These are phyloP conservation scores for Lineus longissimus DNA, from an alignment of 1,140 invertebrate genomes.

Conservation along the genomic window DNA sequence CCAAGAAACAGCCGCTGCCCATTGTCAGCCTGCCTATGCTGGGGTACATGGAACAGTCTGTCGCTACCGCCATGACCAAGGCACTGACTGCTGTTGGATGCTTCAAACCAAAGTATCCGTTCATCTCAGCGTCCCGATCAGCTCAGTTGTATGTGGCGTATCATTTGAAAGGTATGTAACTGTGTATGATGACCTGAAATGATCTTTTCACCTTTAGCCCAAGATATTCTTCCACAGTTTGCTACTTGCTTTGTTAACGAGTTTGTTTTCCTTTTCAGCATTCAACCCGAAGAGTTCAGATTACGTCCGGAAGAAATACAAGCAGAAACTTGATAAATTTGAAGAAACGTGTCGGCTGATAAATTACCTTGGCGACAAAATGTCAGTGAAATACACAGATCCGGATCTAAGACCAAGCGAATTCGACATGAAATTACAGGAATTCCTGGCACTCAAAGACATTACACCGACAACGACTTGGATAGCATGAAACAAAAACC, in stretches of 20 bases:
- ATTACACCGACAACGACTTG: conserved; percentile 43
- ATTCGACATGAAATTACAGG: conserved; percentile 50
- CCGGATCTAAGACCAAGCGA: conserved; percentile 43
- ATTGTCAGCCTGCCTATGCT: conserved; percentile 48
- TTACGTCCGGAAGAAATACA: conserved; percentile 52
- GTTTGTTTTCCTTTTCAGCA: conserved; percentile 33
- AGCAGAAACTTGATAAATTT: conserved; percentile 51
- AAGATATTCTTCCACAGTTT: no score
- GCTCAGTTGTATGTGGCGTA: conserved; percentile 53
- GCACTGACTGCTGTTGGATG: conserved; percentile 49
- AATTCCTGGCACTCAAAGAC: conserved; percentile 46
- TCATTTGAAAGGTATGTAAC: conserved; percentile 49
- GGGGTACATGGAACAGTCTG: conserved; percentile 54
- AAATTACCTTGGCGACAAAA: conserved; percentile 49
- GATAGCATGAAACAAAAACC: conserved; percentile 25
- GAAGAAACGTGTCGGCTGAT: conserved; percentile 53
- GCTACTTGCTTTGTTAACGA: no score
- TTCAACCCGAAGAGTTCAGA: conserved; percentile 54
- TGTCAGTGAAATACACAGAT: conserved; percentile 49
- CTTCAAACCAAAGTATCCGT: conserved; percentile 56
- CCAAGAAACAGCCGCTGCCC: conserved; percentile 38
- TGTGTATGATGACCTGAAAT: no score
- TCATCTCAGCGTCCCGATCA: conserved; percentile 47
- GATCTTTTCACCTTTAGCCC: no score
- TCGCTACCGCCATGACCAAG: conserved; percentile 46